A percentile compares a stretch with the other conserved stretches of the same genome.
These are phyloP conservation scores for Sminthurides aquaticus DNA, from an alignment of 2,888 invertebrate genomes.

Conservation along the genomic window DNA sequence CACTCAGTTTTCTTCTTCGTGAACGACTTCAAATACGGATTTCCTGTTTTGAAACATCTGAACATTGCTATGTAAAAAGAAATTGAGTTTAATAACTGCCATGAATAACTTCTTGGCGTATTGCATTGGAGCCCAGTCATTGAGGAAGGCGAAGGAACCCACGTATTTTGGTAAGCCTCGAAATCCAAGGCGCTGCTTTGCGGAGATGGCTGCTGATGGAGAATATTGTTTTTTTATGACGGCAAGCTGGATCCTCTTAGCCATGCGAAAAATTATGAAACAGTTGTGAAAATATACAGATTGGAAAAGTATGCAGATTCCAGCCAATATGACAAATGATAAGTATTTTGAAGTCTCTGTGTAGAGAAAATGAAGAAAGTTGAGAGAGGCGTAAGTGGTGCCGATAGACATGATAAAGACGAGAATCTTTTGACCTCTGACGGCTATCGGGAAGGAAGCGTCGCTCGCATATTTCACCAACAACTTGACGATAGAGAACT, in stretches of 20 bases:
- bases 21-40: not conserved
- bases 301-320: not conserved
- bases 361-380: not conserved
- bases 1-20: not conserved
- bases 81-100: not conserved
- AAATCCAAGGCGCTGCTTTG: not conserved
- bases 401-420: not conserved
- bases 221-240: not conserved
- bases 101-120: not conserved
- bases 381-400: not conserved
- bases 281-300: not conserved
- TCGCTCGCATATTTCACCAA: not conserved
- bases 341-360: not conserved
- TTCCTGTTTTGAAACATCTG: not conserved
- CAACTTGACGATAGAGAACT: not conserved
- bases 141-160: not conserved
- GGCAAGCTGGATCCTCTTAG: not conserved
- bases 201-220: not conserved
- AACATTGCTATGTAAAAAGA: not conserved
- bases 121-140: not conserved
- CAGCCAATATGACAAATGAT: not conserved
- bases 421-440: not conserved
- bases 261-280: not conserved
- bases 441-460: not conserved
- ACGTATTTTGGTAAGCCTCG: not conserved